phyloP scores from a whole-genome alignment of 2,113 vertebrate genomes.

The Oreochromis aureus region DNA sequence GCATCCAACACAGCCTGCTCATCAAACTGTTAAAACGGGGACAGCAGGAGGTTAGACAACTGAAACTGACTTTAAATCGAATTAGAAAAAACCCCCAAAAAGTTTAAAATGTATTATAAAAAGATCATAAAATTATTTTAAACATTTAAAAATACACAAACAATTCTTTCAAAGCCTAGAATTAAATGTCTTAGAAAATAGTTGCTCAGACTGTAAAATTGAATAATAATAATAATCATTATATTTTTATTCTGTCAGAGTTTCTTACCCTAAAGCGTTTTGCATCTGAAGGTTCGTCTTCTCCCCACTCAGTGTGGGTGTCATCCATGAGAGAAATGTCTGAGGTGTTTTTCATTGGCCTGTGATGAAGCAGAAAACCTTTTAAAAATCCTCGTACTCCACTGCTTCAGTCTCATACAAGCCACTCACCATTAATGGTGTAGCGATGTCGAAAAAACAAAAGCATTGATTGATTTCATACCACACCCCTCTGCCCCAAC shows the following conservation, averaged over 20 bases:
- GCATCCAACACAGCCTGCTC: conserved; percentile 84
- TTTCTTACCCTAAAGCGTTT: conserved; percentile 89
- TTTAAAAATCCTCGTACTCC: conserved; percentile 9
- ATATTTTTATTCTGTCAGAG: background rate
- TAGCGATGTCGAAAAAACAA: conserved; percentile 36
- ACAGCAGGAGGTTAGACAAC: background rate
- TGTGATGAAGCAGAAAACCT: conserved; percentile 55
- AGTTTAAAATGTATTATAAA: background rate
- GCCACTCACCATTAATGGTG: background rate
- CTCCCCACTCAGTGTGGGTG: conserved; percentile 91
- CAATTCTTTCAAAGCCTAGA: background rate
- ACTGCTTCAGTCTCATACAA: conserved; percentile 5
- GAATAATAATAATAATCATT: background rate
- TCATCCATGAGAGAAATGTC: conserved; percentile 94
- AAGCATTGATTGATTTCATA: conserved; percentile 45
- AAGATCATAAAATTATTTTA: background rate
- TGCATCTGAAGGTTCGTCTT: conserved; percentile 82
- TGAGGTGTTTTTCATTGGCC: conserved; percentile 88
- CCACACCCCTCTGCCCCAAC: conserved; percentile 36
- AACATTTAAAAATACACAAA: background rate
- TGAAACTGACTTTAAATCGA: background rate
- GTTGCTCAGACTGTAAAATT: background rate
- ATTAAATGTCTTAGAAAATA: background rate
- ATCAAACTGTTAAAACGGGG: conserved; percentile 77
- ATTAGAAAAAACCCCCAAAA: background rate